Evolutionary conservation across 2,113 vertebrate species (phyloP).

Genomic region (Hipposideros armiger): DNA sequence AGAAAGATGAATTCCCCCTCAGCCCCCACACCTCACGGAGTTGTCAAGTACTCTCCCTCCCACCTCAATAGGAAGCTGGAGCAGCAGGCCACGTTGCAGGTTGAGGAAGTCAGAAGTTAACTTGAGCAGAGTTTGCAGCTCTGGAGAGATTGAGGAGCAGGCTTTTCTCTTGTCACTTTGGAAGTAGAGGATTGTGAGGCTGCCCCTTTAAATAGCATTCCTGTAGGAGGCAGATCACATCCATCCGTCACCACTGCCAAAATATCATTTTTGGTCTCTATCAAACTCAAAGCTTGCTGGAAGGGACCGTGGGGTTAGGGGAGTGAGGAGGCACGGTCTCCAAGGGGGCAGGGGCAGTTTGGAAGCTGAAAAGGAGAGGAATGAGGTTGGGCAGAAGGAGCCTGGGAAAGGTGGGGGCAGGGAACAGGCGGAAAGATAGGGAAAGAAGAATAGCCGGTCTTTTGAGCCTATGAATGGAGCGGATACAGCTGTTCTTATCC

Average conservation of each 20-base stretch:
- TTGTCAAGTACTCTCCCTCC: conserved; percentile 82
- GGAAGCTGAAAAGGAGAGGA: conserved; percentile 31
- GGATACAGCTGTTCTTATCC: background rate
- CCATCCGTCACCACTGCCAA: conserved; percentile 84
- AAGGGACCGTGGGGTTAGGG: conserved; percentile 49
- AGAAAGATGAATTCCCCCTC: conserved; percentile 70
- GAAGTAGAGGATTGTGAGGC: conserved; percentile 79
- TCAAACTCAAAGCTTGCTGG: conserved; percentile 73
- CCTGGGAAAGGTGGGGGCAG: background rate
- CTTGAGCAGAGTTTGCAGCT: conserved; percentile 84
- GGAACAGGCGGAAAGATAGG: background rate
- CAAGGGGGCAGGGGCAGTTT: background rate
- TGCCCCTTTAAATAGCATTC: conserved; percentile 84
- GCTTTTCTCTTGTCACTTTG: conserved; percentile 81
- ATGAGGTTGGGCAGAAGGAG: conserved; percentile 32
- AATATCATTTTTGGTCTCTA: conserved; percentile 76
- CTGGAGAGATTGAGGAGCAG: conserved; percentile 77
- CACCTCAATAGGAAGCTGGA: conserved; percentile 77
- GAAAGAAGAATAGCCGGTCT: background rate
- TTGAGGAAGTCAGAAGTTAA: conserved; percentile 81
- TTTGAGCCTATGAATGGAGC: conserved; percentile 61
- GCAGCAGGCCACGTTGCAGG: conserved; percentile 76
- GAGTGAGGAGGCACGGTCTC: conserved; percentile 64
- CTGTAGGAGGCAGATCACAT: conserved; percentile 84
- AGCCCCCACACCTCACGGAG: conserved; percentile 81